These are phyloP conservation scores for Aphrophora alni DNA, from an alignment of 2,888 invertebrate genomes.

Conservation along the genomic window DNA sequence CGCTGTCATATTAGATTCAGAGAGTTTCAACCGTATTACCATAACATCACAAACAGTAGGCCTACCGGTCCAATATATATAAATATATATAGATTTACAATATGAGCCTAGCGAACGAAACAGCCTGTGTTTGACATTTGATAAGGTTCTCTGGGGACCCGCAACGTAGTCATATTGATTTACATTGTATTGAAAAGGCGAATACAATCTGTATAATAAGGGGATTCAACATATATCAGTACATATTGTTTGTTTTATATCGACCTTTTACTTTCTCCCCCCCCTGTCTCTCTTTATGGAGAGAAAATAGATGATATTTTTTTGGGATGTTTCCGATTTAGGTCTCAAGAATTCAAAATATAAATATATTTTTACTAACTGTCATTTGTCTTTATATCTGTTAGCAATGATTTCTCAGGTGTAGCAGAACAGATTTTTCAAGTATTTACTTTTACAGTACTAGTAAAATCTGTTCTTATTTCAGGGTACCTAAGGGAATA, in stretches of 20 bases:
- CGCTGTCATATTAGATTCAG: neutral
- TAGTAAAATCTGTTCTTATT: too few relatives aligned
- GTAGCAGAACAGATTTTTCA: too few relatives aligned
- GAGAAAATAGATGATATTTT: too few relatives aligned
- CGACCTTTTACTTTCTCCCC: neutral
- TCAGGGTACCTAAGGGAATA: too few relatives aligned
- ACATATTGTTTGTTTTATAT: neutral
- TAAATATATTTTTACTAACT: too few relatives aligned
- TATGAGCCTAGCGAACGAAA: neutral
- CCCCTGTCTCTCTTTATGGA: too few relatives aligned
- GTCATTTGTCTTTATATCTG: too few relatives aligned
- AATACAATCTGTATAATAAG: neutral
- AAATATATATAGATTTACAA: slow-evolving; percentile 6
- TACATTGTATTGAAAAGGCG: neutral
- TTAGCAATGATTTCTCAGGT: too few relatives aligned
- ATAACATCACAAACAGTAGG: neutral
- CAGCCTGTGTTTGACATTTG: slow-evolving; percentile 6
- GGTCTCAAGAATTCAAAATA: too few relatives aligned
- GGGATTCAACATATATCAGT: neutral
- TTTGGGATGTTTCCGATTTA: too few relatives aligned
- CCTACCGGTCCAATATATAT: neutral
- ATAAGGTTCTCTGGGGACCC: neutral
- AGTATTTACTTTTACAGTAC: too few relatives aligned
- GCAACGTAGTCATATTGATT: neutral
- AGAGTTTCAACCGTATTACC: neutral